These are phyloP conservation scores for Sandelia bainsii DNA, from an alignment of 2,797 vertebrate species.

Conservation along the genomic window DNA sequence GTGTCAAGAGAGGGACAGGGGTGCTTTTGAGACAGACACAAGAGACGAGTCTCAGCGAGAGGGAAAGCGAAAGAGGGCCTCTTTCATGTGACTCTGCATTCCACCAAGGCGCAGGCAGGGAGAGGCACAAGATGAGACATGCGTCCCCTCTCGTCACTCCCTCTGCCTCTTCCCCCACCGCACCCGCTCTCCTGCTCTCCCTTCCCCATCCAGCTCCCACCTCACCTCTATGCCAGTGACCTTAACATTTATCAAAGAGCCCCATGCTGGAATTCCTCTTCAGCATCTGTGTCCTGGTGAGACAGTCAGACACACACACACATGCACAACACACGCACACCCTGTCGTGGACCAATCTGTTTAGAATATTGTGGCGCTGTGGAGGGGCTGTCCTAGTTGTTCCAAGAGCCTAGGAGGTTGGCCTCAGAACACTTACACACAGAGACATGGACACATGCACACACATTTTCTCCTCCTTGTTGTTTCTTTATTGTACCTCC, in stretches of 20 bases:
- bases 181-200: conserved; percentile 45
- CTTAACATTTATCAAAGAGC: conserved; percentile 92
- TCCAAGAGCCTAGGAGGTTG: conserved; percentile 87
- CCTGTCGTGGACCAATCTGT: conserved; percentile 89
- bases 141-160: conserved; percentile 76
- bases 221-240: conserved; percentile 85
- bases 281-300: conserved; percentile 87
- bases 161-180: conserved; percentile 41
- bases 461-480: conserved; percentile 72
- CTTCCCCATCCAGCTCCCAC: conserved; percentile 51
- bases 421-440: conserved; percentile 74
- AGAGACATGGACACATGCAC: conserved; percentile 59
- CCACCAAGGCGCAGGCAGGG: conserved; percentile 85
- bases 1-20: conserved; percentile 80
- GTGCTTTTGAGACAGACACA: conserved; percentile 82
- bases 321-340: conserved; percentile 84
- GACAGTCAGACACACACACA: conserved; percentile 81
- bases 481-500: conserved; percentile 94
- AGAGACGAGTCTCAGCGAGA: conserved; percentile 75
- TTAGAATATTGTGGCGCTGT: conserved; percentile 92
- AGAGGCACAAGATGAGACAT: conserved; percentile 90
- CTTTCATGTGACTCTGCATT: conserved; percentile 88
- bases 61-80: conserved; percentile 73
- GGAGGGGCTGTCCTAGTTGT: conserved; percentile 90
- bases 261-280: conserved; percentile 91